Conservation (phyloP, 2,797 vertebrate genomes). For the Prionace glauca region DNA sequence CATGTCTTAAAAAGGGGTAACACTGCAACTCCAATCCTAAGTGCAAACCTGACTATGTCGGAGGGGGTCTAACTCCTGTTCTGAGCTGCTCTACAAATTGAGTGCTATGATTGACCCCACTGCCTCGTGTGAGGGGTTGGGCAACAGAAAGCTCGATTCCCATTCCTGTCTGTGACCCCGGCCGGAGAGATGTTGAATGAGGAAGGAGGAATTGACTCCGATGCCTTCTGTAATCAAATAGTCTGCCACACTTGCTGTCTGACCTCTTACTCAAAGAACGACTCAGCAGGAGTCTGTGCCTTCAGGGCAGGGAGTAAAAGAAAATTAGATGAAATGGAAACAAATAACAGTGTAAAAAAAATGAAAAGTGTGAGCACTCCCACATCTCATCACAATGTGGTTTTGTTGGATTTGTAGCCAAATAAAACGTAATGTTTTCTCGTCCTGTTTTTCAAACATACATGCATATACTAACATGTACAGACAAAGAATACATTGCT, state of each 20-base stretch:
- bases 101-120: background rate
- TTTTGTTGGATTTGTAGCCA: background rate
- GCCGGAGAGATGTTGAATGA: background rate
- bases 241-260: background rate
- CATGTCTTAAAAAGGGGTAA: background rate
- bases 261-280: background rate
- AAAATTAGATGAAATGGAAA: background rate
- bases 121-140: background rate
- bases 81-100: background rate
- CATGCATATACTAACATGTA: background rate
- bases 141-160: background rate
- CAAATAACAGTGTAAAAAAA: background rate
- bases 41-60: background rate
- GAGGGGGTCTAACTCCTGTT: background rate
- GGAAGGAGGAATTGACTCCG: background rate
- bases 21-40: background rate
- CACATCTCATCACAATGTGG: background rate
- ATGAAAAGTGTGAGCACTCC: background rate
- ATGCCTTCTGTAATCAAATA: background rate
- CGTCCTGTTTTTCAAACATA: background rate
- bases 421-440: background rate
- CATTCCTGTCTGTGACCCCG: background rate
- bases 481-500: background rate
- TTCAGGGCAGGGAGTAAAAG: background rate
- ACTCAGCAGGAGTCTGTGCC: background rate